phyloP scores from a whole-genome alignment of 2,797 vertebrate genomes.

The Dipus sagitta region DNA sequence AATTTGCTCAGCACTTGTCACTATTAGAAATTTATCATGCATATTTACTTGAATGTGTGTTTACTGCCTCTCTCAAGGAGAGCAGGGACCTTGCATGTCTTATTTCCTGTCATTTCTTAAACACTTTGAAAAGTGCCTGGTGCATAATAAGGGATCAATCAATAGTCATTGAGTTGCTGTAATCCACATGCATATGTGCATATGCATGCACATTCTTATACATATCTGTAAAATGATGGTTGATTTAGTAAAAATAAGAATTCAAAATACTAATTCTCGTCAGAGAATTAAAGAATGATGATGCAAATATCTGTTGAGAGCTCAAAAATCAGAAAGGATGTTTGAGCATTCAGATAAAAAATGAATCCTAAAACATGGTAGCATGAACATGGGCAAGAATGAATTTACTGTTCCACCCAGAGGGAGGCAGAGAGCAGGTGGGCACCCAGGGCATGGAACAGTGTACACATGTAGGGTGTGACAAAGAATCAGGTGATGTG shows the following conservation, averaged over 20 bases:
- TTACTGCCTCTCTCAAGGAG: not conserved
- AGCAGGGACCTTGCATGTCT: not conserved
- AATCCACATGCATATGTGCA: not conserved
- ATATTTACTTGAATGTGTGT: not conserved
- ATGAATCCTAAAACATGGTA: not conserved
- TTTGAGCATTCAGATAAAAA: not conserved
- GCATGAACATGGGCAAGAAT: not conserved
- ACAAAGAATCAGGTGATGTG: not conserved
- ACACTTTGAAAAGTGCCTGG: not conserved
- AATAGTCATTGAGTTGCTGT: not conserved
- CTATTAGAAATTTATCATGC: not conserved
- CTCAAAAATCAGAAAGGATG: not conserved
- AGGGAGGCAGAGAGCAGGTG: not conserved
- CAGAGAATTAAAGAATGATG: conserved; percentile 13
- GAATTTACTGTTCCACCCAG: fast-evolving
- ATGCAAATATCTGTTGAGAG: not conserved
- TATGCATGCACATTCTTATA: not conserved
- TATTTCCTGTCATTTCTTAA: conserved; percentile 6
- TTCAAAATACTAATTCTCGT: not conserved
- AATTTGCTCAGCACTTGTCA: not conserved
- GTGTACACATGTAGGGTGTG: not conserved
- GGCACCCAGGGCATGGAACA: not conserved
- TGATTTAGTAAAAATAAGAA: not conserved
- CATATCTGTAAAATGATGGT: not conserved
- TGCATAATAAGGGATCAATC: not conserved